A percentile compares a stretch with the other conserved stretches of the same genome.
Conservation (phyloP, 2,888 invertebrate genomes). For the Acanthosepion lycidas region DNA sequence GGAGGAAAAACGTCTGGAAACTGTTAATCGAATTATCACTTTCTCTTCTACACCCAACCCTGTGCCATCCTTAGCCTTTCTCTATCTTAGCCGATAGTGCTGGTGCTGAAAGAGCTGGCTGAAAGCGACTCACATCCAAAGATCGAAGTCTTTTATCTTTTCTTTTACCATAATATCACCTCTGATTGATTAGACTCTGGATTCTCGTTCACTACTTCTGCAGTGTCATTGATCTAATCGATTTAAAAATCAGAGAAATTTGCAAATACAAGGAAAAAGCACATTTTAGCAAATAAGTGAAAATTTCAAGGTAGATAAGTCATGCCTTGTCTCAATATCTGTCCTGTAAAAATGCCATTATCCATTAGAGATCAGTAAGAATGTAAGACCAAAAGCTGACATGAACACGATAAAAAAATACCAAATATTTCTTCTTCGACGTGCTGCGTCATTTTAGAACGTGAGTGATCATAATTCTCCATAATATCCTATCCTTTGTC, state of each 20-base stretch:
- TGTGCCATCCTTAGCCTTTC: too few species aligned
- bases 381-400: too few species aligned
- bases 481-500: too few species aligned
- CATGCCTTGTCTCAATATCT: neutral
- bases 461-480: too few species aligned
- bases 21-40: constrained; percentile 8
- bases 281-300: neutral
- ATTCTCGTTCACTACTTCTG: neutral
- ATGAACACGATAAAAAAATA: too few species aligned
- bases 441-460: too few species aligned
- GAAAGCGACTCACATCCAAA: neutral
- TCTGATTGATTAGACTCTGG: neutral
- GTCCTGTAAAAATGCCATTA: neutral
- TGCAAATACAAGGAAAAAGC: neutral
- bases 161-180: neutral
- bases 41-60: neutral
- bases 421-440: too few species aligned
- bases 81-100: neutral
- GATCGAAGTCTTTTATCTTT: neutral
- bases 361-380: too few species aligned
- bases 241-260: neutral
- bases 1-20: neutral
- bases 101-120: neutral
- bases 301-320: neutral
- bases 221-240: neutral